These are phyloP conservation scores for Anguilla japonica DNA, from an alignment of 2,113 vertebrate genomes.

Conservation along the genomic window DNA sequence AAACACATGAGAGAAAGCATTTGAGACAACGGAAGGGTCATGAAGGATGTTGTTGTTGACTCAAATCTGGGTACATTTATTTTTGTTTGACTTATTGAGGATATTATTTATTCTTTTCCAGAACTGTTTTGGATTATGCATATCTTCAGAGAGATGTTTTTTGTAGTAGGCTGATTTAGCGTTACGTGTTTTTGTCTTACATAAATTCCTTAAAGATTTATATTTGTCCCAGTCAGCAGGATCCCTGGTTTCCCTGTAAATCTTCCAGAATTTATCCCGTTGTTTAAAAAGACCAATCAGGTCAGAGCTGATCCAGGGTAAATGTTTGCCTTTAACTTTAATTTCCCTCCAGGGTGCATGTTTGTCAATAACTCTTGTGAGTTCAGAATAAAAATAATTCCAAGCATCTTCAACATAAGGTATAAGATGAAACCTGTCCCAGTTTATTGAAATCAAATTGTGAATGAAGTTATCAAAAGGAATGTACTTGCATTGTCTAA, in stretches of 20 bases:
- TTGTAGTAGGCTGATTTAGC: constrained; percentile 1
- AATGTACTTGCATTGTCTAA: neutral
- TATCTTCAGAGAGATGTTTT: neutral
- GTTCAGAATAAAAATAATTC: neutral
- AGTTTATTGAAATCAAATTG: neutral
- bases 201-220: neutral
- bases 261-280: constrained; percentile 2
- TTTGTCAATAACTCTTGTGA: neutral
- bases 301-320: constrained; percentile 6
- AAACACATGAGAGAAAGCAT: neutral
- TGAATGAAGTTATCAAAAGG: neutral
- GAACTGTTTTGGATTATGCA: constrained; percentile 10
- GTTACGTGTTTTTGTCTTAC: constrained; percentile 20
- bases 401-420: neutral
- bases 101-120: neutral
- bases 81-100: neutral
- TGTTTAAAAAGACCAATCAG: constrained; percentile 4
- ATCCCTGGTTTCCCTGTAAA: neutral
- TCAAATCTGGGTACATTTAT: too few relatives aligned
- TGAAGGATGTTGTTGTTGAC: neutral
- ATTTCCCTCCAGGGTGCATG: neutral
- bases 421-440: neutral
- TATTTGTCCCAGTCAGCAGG: constrained; percentile 4
- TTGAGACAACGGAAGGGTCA: neutral
- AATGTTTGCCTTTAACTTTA: constrained; percentile 11